Evolutionary conservation across 2,113 vertebrate genomes (phyloP).

Genomic region (Dendropsophus ebraccatus): DNA sequence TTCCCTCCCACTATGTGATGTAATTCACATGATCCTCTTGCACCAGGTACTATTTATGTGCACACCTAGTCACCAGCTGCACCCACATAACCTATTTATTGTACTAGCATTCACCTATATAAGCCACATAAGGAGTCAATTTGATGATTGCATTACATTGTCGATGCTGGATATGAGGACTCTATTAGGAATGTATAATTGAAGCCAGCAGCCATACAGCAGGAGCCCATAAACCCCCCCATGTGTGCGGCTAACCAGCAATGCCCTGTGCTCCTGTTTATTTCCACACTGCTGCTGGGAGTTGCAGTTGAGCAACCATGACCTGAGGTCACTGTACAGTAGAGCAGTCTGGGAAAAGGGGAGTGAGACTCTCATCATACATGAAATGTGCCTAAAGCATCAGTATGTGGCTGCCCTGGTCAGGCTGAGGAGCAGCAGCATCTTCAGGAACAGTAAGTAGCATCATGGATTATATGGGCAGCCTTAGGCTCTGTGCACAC

Average conservation of each 20-base stretch:
- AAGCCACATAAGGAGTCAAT: not conserved
- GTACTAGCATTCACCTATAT: not conserved
- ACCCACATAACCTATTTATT: not conserved
- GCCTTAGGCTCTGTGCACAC: not conserved
- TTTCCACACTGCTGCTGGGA: constrained; percentile 1
- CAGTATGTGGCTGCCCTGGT: not conserved
- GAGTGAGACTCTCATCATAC: not conserved
- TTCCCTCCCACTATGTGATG: not conserved
- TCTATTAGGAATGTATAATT: not conserved
- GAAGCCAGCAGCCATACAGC: too few species aligned
- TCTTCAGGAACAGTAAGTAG: not conserved
- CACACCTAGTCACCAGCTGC: not conserved
- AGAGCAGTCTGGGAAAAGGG: constrained; percentile 25
- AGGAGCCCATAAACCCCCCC: not conserved
- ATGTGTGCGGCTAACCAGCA: not conserved
- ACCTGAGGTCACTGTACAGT: constrained; percentile 11
- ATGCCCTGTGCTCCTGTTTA: constrained; percentile 46
- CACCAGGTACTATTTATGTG: not conserved
- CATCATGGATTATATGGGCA: not conserved
- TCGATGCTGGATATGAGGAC: too few species aligned
- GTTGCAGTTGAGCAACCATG: not conserved
- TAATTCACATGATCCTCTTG: not conserved
- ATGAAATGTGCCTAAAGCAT: not conserved
- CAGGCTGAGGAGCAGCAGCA: not conserved
- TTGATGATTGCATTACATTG: not conserved